Evolutionary conservation across 2,797 vertebrate genomes (phyloP), one percentile per base, ranked within the genome.

Genomic region (Odontamblyopus lacepedii): DNA sequence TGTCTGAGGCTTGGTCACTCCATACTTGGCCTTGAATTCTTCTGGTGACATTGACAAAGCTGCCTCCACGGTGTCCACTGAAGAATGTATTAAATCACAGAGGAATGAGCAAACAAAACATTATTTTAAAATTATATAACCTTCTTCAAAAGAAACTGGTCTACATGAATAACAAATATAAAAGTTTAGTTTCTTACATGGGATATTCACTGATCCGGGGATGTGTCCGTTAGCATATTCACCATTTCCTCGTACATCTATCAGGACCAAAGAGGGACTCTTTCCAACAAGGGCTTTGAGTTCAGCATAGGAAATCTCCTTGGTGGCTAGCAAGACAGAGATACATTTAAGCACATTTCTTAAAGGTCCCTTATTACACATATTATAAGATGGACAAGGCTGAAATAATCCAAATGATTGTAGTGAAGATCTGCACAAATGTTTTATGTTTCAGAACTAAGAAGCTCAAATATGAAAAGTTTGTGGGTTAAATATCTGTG

Each of bases 241-340:
- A 19, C 90, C 93, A 73, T 94, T 87, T 26, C 79, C 79, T 6
- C 95, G 91, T 26, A 96, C 95, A 48, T 97, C 95, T 56, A 96
- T 84, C 73, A 95, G 61, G 59, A 92, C 1, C 51, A 95, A 84
- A 89, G 87, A 72, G 3, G 83, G 67, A 50, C 74, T 84, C 67
- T 93, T 88, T 73, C 41, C 79, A 16, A 92, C 12, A 38, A 94
- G 86, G 0, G 71, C 78, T 76, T 93, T 93, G 53, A 95, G 76
- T 7, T 95, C 93, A 18, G 81, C 73, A 59, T 92, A 92, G 16
- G 90, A 88, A 41, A 95, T 92, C 0, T 83, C 88, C 44, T 74
- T 84, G 12, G 57, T 80, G 0, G 2, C 87, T 92, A 77, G 16
- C 6, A 73, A 67, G 15, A 56, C 6, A 68, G 4, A 30, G 23